phyloP scores from a whole-genome alignment of 2,888 invertebrate genomes.

The Euproctis similis region DNA sequence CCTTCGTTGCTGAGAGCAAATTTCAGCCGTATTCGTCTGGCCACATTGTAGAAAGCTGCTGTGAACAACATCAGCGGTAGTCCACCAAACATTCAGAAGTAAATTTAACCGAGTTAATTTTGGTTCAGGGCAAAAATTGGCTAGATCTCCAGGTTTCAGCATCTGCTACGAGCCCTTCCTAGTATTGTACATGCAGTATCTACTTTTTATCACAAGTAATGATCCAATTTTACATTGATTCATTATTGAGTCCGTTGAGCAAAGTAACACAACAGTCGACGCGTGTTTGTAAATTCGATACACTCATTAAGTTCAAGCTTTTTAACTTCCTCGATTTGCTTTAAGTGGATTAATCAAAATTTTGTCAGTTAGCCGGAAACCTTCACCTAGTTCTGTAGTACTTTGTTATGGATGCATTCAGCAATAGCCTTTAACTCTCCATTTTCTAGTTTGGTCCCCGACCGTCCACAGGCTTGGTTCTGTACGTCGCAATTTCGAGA shows the following conservation, averaged over 20 bases:
- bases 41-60: neutral
- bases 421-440: neutral
- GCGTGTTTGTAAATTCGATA: conserved; percentile 3
- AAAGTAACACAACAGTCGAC: conserved; percentile 5
- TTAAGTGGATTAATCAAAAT: conserved; percentile 2
- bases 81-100: neutral
- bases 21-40: too few species aligned
- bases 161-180: conserved; percentile 1
- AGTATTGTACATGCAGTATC: too few species aligned
- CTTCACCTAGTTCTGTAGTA: too few species aligned
- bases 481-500: conserved; percentile 3
- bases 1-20: too few species aligned
- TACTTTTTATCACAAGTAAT: too few species aligned
- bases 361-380: neutral
- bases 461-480: conserved; percentile 1
- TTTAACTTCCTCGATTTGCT: conserved; percentile 2
- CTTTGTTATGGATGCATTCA: conserved; percentile 3
- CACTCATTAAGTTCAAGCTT: too few species aligned
- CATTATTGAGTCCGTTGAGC: conserved; percentile 1
- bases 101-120: neutral
- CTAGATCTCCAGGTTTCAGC: conserved; percentile 1
- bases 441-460: conserved; percentile 1
- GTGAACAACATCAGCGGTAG: neutral
- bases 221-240: conserved; percentile 2
- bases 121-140: neutral